Base-by-base conservation (phyloP, 2,888 invertebrate genomes). In the Podotricha telesiphe region DNA sequence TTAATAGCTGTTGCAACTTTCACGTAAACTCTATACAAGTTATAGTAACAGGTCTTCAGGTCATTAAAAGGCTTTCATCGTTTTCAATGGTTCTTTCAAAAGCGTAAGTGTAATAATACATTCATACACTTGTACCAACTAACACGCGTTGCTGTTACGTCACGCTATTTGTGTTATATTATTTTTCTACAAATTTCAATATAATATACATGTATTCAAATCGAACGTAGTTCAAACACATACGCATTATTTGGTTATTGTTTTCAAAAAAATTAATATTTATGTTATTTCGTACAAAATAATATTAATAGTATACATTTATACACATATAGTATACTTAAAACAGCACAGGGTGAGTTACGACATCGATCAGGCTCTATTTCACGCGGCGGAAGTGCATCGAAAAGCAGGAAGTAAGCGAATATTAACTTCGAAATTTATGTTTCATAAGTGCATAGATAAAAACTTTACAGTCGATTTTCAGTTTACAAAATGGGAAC, bases 331-430 rank as follows among this genome's bases (percentile, higher is more conserved):
- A 53, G 17, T 17, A 11, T 55, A n/a, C 10, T 20, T 59, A 2
- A 59, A n/a, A 45, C 11, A 59, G 13, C 11, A 42, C 42, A 45
- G 42, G 22, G 58, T 45, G 22, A 28, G 48, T 37, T 62, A 50
- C 48, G 37, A 62, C 62, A 37, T 62, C 62, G 62, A 62, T 50
- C 62, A 62, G 62, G 62, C 62, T 62, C 62, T 62, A 62, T 62
- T 62, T 62, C 48, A 48, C 62, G 47, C 34, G 48, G 48, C 62
- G 62, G 62, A 62, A 62, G 62, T 62, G 62, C 48, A 62, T 62
- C 62, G 48, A 62, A 22, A 62, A 62, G 62, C 62, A 50, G 62
- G 62, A 62, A 48, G 48, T 62, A 47, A 50, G 62, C 62, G 48
- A 62, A 62, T 62, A 62, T 62, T 62, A 62, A 62, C 62, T 62